Evolutionary conservation across 2,888 invertebrate species (phyloP), one percentile per base, ranked within the genome.

Genomic region (Malacosoma neustria): DNA sequence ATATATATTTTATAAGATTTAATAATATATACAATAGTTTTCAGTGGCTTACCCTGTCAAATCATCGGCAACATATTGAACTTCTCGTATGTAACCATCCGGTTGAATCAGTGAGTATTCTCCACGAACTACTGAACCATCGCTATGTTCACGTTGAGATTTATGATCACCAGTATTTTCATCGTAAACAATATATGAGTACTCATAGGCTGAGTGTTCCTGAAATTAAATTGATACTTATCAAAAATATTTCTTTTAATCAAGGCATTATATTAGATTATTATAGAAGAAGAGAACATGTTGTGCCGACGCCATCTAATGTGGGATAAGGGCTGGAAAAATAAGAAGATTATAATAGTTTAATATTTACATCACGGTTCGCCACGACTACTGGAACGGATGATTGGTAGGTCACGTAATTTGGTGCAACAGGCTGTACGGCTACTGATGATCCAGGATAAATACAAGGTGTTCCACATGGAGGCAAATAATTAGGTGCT

Each of bases 111-210:
- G 72, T 2, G 87, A 77, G 60, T 88, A 87, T 42, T 82, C 75
- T 30, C 88, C 88, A 36, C 80, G 82, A 11, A 88, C 87, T 14
- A 79, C 73, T 40, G 79, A 74, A 4, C 87, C 88, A 50, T 88
- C 87, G 42, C 88, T 84, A 11, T 71, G 60, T 52, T 89, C 88
- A 37, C 76, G 77, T 59, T 87, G 87, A 11, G 74, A 64, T 50
- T 88, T 87, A 41, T 80, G 75, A 48, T 89, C 89, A 14, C 88
- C 88, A 12, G 88, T 88, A 40, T 73, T 66, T 37, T 82, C 80
- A 46, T 89, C 88, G 45, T 84, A 77, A 1, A 89, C 87, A 22
- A 84, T 73, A 48, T 89, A 88, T 3, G 84, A 82, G 51, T 87
- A 88, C 55, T 84, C 69, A 36, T 82, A 85, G 4, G 67, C 61